Conservation (phyloP, 2,113 vertebrate species). For the Morone saxatilis region DNA sequence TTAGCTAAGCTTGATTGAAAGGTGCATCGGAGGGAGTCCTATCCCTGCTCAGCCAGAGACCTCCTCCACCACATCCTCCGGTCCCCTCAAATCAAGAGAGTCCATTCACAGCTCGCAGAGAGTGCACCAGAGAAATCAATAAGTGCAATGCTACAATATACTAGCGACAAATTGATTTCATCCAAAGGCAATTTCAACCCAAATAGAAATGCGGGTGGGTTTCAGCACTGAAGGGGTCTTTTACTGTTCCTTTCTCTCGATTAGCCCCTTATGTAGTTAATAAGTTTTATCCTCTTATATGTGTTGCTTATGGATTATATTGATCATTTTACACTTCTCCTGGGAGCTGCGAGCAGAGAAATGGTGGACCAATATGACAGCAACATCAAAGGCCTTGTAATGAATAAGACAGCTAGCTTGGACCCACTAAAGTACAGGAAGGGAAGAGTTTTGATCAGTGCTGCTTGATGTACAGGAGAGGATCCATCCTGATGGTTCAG, state of each 20-base stretch:
- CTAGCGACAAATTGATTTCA: conserved; percentile 83
- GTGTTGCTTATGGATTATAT: conserved; percentile 80
- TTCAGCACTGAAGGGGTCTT: conserved; percentile 60
- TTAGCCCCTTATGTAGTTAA: conserved; percentile 76
- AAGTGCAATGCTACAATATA: conserved; percentile 82
- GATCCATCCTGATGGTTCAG: conserved; percentile 40
- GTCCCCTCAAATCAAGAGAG: conserved; percentile 70
- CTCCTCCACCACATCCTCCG: conserved; percentile 61
- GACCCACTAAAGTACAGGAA: conserved; percentile 32
- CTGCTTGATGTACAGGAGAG: conserved; percentile 36
- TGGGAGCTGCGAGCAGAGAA: conserved; percentile 70
- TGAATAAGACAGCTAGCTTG: conserved; percentile 41
- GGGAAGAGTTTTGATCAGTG: conserved; percentile 42
- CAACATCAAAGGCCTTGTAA: conserved; percentile 70
- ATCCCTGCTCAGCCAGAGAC: conserved; percentile 72
- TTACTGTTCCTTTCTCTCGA: conserved; percentile 60
- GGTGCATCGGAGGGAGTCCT: conserved; percentile 81
- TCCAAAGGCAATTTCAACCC: conserved; percentile 77
- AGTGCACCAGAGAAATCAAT: conserved; percentile 81
- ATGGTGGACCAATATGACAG: conserved; percentile 79
- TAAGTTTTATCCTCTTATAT: conserved; percentile 77
- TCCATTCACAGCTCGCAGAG: conserved; percentile 68
- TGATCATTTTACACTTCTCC: conserved; percentile 71
- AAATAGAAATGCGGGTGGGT: conserved; percentile 62
- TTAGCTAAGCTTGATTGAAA: conserved; percentile 84